phyloP scores from a whole-genome alignment of 2,797 vertebrate genomes.

The Manis pentadactyla region DNA sequence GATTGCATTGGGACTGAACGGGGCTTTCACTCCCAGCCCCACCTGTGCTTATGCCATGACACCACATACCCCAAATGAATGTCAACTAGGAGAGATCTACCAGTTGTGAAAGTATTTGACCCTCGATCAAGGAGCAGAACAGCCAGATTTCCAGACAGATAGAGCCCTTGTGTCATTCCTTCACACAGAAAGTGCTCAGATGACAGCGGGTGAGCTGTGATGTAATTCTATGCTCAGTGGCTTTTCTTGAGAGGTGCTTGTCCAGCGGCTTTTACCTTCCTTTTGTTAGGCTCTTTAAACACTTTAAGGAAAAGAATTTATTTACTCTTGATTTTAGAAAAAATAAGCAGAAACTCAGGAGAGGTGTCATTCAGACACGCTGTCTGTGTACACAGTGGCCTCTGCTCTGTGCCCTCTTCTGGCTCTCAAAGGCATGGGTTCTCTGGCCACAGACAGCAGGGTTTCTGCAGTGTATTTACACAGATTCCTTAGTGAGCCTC shows the following conservation, averaged over 20 bases:
- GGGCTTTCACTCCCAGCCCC: neutral
- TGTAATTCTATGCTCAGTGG: accelerated
- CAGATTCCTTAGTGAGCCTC: slow-evolving; percentile 61
- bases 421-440: neutral
- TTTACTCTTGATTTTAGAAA: neutral
- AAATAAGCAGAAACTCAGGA: neutral
- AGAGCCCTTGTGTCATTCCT: neutral
- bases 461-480: slow-evolving; percentile 41
- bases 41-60: neutral
- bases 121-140: neutral
- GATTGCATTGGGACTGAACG: neutral
- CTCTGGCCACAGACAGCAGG: neutral
- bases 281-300: neutral
- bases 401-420: neutral
- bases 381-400: neutral
- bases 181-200: neutral
- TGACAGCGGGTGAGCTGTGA: accelerated
- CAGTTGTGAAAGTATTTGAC: neutral
- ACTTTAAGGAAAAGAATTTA: neutral
- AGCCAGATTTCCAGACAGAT: neutral
- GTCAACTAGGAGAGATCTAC: neutral
- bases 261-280: neutral
- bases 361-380: neutral
- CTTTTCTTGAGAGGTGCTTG: neutral
- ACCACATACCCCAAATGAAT: neutral